Evolutionary conservation across 64 coral and sea anemone species (phyloP), one percentile per base, ranked within the genome.

Genomic region (Orbicella faveolata): DNA sequence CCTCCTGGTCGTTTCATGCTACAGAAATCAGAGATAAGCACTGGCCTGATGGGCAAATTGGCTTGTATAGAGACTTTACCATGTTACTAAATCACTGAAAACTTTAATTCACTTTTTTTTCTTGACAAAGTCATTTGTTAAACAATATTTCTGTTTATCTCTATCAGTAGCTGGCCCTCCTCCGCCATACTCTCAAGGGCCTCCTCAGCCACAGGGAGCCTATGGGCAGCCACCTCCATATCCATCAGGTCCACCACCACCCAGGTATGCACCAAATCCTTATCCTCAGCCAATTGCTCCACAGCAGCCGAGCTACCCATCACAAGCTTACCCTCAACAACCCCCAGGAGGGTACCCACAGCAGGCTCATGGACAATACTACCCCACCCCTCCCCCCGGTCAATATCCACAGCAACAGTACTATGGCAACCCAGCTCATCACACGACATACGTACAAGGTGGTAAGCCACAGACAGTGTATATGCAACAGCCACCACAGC

Each of bases 381-480:
- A 79, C 0, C 92, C 87, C n/a, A 74, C 90, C 61, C 91, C 89
- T 78, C 73, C 95, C 35, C 92, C 91, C 33, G 95, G 88, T 64
- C 82, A 93, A 20, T 97, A 94, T 44, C 95, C 95, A 70, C 83
- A 82, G 11, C 95, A 88, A 65, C 83, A 76, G 30, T 97, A 97
- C 77, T 89, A 90, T 62, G 55, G 55, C 55, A 59, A 59, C 55
- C 79, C 94, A 54, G 74, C 86, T 41, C 82, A 85, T 33, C 37
- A 75, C 12, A 92, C 94, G 66, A 82, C 52, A 8, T 80, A 90
- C 55, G 76, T 91, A 30, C 94, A 93, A 75, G 88, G 92, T 44
- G 91, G 86, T 14, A 79, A 41, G 51, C 88, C 95, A 84, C 95
- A 97, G 89, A 97, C 95, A 91, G 83, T 97, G 33, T 94, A 97